Percentiles rank a stretch among this genome's conserved stretches.
phyloP scores from a whole-genome alignment of 2,797 vertebrate genomes.

The Benthosema pterotum region DNA sequence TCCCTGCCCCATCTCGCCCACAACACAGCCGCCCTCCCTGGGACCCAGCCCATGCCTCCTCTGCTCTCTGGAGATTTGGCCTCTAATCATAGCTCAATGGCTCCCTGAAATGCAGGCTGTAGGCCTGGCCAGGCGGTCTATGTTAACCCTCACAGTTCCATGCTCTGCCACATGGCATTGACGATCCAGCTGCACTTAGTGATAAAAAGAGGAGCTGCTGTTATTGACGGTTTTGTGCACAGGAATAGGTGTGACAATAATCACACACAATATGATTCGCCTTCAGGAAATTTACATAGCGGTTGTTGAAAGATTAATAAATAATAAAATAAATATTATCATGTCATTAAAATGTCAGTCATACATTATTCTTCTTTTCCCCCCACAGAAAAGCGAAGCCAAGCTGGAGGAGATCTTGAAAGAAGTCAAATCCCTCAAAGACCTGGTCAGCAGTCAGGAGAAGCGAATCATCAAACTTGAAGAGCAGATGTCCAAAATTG shows the following conservation, averaged over 20 bases:
- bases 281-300: background rate
- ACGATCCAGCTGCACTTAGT: background rate
- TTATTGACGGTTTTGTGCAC: background rate
- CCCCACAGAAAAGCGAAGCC: slow-evolving; percentile 88
- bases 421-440: slow-evolving; percentile 95
- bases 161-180: slow-evolving; percentile 14
- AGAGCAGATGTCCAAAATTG: slow-evolving; percentile 92
- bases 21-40: slow-evolving; percentile 55
- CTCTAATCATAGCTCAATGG: slow-evolving; percentile 70
- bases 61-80: slow-evolving; percentile 38
- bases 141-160: slow-evolving; percentile 54
- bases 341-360: background rate
- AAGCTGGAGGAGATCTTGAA: slow-evolving; percentile 96
- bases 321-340: no score
- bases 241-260: background rate
- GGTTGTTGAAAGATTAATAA: no score
- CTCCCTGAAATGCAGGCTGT: slow-evolving; percentile 19
- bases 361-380: slow-evolving; percentile 12
- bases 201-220: background rate
- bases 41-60: slow-evolving; percentile 57
- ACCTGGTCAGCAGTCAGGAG: slow-evolving; percentile 92
- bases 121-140: slow-evolving; percentile 14
- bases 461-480: slow-evolving; percentile 95
- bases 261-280: background rate
- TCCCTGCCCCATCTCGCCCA: slow-evolving; percentile 64